Evolutionary conservation across 2,888 invertebrate species (phyloP).

Genomic region (Ditylenchus weischeri): DNA sequence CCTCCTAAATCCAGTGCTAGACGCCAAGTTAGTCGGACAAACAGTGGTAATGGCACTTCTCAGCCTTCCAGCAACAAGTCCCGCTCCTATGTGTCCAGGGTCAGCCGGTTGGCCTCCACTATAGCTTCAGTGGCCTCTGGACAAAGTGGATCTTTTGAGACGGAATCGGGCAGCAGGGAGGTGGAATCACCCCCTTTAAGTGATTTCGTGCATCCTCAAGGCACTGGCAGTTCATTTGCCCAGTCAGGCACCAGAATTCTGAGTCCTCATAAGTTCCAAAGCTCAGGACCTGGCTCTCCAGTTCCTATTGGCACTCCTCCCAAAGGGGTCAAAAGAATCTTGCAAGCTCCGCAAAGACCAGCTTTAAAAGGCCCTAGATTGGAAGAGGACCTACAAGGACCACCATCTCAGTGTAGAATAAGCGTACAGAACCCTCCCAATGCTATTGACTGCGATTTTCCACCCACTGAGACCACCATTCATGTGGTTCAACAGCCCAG

Average conservation of each 20-base stretch:
- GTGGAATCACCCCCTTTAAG: too few relatives aligned
- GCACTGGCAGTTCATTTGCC: too few relatives aligned
- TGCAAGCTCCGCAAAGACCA: too few relatives aligned
- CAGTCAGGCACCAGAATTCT: too few relatives aligned
- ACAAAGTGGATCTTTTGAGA: constrained; percentile 10
- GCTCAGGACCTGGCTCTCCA: too few relatives aligned
- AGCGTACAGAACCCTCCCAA: constrained; percentile 26
- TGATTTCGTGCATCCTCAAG: too few relatives aligned
- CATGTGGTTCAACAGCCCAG: constrained; percentile 25
- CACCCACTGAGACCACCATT: constrained; percentile 23
- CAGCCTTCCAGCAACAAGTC: neutral
- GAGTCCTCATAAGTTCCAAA: too few relatives aligned
- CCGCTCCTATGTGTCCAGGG: constrained; percentile 3
- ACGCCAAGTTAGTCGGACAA: neutral
- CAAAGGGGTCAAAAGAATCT: too few relatives aligned
- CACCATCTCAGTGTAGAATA: constrained; percentile 17
- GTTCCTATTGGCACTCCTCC: too few relatives aligned
- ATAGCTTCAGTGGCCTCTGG: constrained; percentile 17
- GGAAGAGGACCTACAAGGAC: neutral
- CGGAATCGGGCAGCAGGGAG: neutral
- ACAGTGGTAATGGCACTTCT: constrained; percentile 1
- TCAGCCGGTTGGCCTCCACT: constrained; percentile 11
- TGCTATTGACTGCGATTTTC: constrained; percentile 21
- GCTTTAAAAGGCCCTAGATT: too few relatives aligned
- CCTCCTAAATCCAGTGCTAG: neutral